phyloP scores from a whole-genome alignment of 1,140 invertebrate genomes.

The Drosophila lacertosa region DNA sequence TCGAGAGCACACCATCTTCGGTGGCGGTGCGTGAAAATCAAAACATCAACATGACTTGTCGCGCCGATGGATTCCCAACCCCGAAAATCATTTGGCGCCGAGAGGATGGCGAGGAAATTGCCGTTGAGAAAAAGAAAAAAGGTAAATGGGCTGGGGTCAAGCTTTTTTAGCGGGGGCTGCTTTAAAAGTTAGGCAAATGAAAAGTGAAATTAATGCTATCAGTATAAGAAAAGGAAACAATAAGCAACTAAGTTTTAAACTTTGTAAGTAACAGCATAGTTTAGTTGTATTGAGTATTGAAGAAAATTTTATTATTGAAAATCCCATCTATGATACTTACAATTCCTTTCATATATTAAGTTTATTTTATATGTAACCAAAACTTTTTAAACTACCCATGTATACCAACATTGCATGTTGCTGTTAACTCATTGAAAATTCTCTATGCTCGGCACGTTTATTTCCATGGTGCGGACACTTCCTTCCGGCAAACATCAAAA shows the following conservation, averaged over 20 bases:
- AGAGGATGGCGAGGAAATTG: slow-evolving; percentile 94
- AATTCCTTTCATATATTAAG: not conserved
- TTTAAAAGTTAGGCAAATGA: not conserved
- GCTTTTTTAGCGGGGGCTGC: not conserved
- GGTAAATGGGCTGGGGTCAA: slow-evolving; percentile 85
- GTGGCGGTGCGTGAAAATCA: slow-evolving; percentile 95
- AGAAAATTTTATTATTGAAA: too few species aligned
- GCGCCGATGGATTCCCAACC: slow-evolving; percentile 93
- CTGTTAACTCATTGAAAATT: slow-evolving; percentile 44
- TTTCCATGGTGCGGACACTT: slow-evolving; percentile 54
- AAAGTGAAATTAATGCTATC: not conserved
- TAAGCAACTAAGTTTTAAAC: too few species aligned
- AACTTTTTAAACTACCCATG: slow-evolving; percentile 22
- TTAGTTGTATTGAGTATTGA: too few species aligned
- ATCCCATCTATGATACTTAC: too few species aligned
- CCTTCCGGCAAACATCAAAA: slow-evolving; percentile 45
- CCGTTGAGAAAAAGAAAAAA: slow-evolving; percentile 92
- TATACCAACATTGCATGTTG: not conserved
- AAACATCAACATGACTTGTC: slow-evolving; percentile 94
- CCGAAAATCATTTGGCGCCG: slow-evolving; percentile 95
- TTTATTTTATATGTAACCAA: not conserved
- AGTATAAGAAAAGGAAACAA: not conserved
- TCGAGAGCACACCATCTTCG: slow-evolving; percentile 92
- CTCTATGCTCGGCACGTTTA: slow-evolving; percentile 42
- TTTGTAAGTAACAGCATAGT: too few species aligned